phyloP scores from a whole-genome alignment of 2,113 vertebrate genomes.

The Ciconia stormi region DNA sequence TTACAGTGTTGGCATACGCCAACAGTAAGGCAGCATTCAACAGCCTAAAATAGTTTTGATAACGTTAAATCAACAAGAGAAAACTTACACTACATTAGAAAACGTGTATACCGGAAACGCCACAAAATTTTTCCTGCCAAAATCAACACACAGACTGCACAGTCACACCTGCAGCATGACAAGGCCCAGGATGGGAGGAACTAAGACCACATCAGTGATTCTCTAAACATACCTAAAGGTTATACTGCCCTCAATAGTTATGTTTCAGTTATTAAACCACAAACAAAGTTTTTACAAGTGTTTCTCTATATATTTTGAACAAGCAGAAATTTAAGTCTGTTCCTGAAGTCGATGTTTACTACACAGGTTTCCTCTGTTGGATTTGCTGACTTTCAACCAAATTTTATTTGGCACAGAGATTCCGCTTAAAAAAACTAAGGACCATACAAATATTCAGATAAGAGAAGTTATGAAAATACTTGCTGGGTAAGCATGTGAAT shows the following conservation, averaged over 20 bases:
- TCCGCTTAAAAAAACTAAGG: not conserved
- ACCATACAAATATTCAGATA: not conserved
- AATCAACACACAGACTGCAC: not conserved
- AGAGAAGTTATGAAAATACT: not conserved
- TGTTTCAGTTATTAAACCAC: not conserved
- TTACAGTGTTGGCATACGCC: not conserved
- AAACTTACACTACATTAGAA: not conserved
- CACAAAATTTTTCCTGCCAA: not conserved
- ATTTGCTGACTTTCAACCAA: not conserved
- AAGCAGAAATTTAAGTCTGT: not conserved
- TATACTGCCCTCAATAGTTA: not conserved
- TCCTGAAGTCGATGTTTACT: not conserved
- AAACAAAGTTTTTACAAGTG: not conserved
- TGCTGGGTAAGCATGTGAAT: not conserved
- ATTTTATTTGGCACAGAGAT: not conserved
- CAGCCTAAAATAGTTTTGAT: not conserved
- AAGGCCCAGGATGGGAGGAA: not conserved
- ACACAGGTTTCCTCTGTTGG: not conserved
- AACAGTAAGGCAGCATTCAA: not conserved
- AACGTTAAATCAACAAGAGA: conserved; percentile 5
- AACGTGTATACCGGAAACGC: not conserved
- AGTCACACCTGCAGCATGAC: conserved; percentile 12
- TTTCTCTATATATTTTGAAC: not conserved
- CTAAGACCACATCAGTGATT: not conserved
- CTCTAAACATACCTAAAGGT: not conserved